phyloP scores from a whole-genome alignment of 1,140 invertebrate genomes.

The Penaeus vannamei region DNA sequence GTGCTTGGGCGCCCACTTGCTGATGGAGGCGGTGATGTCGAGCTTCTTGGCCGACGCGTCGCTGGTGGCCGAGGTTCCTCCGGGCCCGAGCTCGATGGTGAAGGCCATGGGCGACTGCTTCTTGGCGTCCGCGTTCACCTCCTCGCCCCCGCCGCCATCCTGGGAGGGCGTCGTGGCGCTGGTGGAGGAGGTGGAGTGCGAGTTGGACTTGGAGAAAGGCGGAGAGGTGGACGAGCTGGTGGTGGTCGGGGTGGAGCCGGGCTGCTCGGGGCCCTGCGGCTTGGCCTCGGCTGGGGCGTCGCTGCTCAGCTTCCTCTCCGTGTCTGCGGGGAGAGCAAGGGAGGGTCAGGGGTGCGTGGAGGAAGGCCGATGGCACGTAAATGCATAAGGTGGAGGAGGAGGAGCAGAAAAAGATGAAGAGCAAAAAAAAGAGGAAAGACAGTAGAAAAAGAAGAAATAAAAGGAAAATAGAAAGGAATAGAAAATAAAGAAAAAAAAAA shows the following conservation, averaged over 20 bases:
- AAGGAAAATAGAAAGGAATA: too few species aligned
- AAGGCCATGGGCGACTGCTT: slow-evolving; percentile 72
- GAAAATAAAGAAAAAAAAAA: too few species aligned
- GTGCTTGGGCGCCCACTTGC: slow-evolving; percentile 73
- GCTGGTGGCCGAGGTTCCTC: slow-evolving; percentile 60
- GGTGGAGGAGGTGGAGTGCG: background rate
- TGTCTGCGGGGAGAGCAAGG: too few species aligned
- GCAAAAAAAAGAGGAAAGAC: too few species aligned
- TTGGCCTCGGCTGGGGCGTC: slow-evolving; percentile 14
- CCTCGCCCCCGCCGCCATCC: background rate
- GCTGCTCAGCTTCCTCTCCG: too few species aligned
- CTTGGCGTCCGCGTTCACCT: slow-evolving; percentile 55
- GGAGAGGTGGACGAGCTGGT: background rate
- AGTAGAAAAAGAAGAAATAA: too few species aligned
- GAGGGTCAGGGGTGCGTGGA: too few species aligned
- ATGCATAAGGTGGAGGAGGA: too few species aligned
- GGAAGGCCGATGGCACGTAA: too few species aligned
- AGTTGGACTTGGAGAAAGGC: slow-evolving; percentile 2
- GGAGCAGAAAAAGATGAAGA: too few species aligned
- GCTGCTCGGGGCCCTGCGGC: background rate
- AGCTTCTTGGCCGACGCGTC: slow-evolving; percentile 68
- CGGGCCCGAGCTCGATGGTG: slow-evolving; percentile 73
- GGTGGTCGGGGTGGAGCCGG: too few species aligned
- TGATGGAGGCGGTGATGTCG: slow-evolving; percentile 72
- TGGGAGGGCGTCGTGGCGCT: background rate